These are phyloP conservation scores for Tympanoctomys barrerae DNA, from an alignment of 2,797 vertebrate genomes.

Conservation along the genomic window DNA sequence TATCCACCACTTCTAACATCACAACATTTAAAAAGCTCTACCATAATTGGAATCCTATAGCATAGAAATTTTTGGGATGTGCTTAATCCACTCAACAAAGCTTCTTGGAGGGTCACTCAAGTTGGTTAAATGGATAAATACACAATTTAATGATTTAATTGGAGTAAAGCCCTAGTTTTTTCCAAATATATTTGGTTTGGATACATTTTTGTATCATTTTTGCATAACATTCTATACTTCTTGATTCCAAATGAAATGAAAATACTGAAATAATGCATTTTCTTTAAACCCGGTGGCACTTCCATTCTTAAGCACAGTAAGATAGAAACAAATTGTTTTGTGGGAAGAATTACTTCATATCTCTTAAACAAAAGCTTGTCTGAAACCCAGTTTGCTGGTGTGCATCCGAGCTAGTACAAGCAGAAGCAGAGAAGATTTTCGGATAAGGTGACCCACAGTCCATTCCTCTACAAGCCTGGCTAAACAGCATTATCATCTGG, in stretches of 20 bases:
- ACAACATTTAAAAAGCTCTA: not conserved
- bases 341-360: not conserved
- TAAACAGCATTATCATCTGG: not conserved
- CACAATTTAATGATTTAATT: not conserved
- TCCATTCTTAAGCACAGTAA: conserved; percentile 2
- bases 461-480: not conserved
- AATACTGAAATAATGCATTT: conserved; percentile 35
- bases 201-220: not conserved
- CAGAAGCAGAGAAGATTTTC: not conserved
- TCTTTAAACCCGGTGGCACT: not conserved
- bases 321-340: conserved; percentile 20
- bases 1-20: not conserved
- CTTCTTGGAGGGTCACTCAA: not conserved
- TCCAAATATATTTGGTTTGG: conserved; percentile 11
- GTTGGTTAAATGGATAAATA: not conserved
- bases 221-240: not conserved
- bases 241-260: not conserved
- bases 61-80: not conserved
- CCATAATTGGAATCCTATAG: not conserved
- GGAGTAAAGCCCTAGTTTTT: not conserved
- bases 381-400: not conserved
- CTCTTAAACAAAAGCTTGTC: not conserved
- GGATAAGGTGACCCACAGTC: not conserved
- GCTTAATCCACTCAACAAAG: not conserved
- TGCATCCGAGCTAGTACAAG: not conserved